Percentiles rank a stretch among this genome's conserved stretches.
phyloP scores from a whole-genome alignment of 2,888 invertebrate species.

The Zaprionus lineosus region DNA sequence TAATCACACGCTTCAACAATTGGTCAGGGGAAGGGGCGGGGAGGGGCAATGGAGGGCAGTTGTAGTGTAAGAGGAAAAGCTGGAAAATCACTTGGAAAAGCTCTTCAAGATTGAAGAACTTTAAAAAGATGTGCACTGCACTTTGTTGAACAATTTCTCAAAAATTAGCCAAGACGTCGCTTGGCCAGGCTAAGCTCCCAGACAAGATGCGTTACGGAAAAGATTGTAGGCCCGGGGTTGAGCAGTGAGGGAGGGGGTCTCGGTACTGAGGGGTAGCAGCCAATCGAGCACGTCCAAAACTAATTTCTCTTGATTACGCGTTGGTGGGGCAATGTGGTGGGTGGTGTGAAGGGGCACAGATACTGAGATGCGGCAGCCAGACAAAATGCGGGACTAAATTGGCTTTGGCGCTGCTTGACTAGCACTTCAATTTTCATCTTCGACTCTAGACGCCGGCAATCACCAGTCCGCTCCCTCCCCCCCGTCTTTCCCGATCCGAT shows the following conservation, averaged over 20 bases:
- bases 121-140: constrained; percentile 48
- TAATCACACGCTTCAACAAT: constrained; percentile 60
- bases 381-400: constrained; percentile 60
- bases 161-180: constrained; percentile 69
- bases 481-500: too few relatives aligned
- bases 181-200: constrained; percentile 30
- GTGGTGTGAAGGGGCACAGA: background rate
- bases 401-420: constrained; percentile 64
- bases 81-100: constrained; percentile 27
- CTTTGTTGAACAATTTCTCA: constrained; percentile 64
- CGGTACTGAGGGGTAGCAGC: constrained; percentile 6
- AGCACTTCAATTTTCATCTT: constrained; percentile 46
- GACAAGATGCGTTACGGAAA: constrained; percentile 36
- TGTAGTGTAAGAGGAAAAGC: background rate
- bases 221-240: constrained; percentile 4
- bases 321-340: constrained; percentile 5
- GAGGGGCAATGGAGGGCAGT: background rate
- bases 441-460: constrained; percentile 39
- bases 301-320: constrained; percentile 78
- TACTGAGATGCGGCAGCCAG: constrained; percentile 14
- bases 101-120: constrained; percentile 43
- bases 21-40: constrained; percentile 46
- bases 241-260: constrained; percentile 1
- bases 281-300: constrained; percentile 79
- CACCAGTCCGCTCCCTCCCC: too few relatives aligned